A percentile compares a stretch with the other conserved stretches of the same genome.
phyloP scores from a whole-genome alignment of 2,888 invertebrate species.

The Aplocera efformata region DNA sequence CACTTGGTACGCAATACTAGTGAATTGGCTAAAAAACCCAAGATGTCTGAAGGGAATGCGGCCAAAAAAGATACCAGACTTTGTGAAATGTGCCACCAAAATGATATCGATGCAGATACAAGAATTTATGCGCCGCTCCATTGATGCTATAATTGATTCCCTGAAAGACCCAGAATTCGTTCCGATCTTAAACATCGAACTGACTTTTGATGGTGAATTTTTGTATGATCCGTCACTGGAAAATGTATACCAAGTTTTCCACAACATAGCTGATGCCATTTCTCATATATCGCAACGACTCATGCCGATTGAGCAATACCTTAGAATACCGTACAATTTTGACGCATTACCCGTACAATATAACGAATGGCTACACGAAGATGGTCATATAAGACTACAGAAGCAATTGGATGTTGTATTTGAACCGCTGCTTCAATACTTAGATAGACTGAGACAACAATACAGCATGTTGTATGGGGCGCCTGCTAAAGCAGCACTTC shows the following conservation, averaged over 20 bases:
- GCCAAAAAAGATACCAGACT: slow-evolving; percentile 54
- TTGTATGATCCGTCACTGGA: slow-evolving; percentile 81
- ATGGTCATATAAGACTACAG: slow-evolving; percentile 75
- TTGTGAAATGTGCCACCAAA: slow-evolving; percentile 67
- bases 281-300: slow-evolving; percentile 79
- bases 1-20: slow-evolving; percentile 66
- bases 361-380: slow-evolving; percentile 77
- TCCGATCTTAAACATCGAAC: slow-evolving; percentile 82
- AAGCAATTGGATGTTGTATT: slow-evolving; percentile 76
- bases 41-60: slow-evolving; percentile 65
- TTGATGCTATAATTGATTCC: slow-evolving; percentile 81
- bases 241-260: slow-evolving; percentile 79
- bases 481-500: slow-evolving; percentile 66
- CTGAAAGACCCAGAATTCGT: slow-evolving; percentile 76
- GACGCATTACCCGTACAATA: slow-evolving; percentile 80
- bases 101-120: slow-evolving; percentile 82
- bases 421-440: slow-evolving; percentile 78
- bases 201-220: slow-evolving; percentile 78
- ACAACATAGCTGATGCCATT: slow-evolving; percentile 79
- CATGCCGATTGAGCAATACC: slow-evolving; percentile 79
- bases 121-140: slow-evolving; percentile 83
- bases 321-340: slow-evolving; percentile 56
- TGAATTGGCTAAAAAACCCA: slow-evolving; percentile 72
- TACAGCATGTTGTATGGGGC: slow-evolving; percentile 80
- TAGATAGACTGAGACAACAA: slow-evolving; percentile 70